Conservation (phyloP, 2,888 invertebrate genomes). For the Marronus borbonicus region DNA sequence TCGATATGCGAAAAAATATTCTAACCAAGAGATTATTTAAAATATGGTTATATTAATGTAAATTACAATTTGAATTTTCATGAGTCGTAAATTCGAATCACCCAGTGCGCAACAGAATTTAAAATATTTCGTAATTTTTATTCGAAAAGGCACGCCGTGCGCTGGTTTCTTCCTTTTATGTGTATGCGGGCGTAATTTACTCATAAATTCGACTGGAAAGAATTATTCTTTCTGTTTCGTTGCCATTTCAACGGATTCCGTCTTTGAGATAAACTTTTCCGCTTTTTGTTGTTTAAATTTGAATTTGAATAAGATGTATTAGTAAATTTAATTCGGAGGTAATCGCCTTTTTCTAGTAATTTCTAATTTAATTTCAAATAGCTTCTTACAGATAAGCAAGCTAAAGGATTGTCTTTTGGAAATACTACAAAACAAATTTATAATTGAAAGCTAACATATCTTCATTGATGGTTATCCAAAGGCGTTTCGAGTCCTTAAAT, state of each 20-base stretch:
- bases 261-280: no score
- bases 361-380: not conserved
- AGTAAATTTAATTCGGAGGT: no score
- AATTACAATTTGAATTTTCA: constrained; percentile 50
- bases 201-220: not conserved
- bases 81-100: constrained; percentile 37
- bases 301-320: no score
- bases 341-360: constrained; percentile 2
- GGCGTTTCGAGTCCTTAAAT: no score
- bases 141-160: not conserved
- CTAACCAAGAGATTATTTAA: constrained; percentile 3
- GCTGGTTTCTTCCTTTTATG: not conserved
- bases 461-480: no score
- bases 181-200: constrained; percentile 24
- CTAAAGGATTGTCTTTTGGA: no score
- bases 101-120: constrained; percentile 10
- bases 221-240: not conserved
- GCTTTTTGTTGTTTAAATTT: no score
- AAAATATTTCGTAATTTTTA: constrained; percentile 29
- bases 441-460: no score
- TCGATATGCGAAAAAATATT: not conserved
- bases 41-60: constrained; percentile 43
- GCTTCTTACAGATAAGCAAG: not conserved
- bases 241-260: not conserved
- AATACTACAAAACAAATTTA: no score